Evolutionary conservation across 2,888 invertebrate species (phyloP), one percentile per base, ranked within the genome.

Genomic region (Entomobrya multifasciata): DNA sequence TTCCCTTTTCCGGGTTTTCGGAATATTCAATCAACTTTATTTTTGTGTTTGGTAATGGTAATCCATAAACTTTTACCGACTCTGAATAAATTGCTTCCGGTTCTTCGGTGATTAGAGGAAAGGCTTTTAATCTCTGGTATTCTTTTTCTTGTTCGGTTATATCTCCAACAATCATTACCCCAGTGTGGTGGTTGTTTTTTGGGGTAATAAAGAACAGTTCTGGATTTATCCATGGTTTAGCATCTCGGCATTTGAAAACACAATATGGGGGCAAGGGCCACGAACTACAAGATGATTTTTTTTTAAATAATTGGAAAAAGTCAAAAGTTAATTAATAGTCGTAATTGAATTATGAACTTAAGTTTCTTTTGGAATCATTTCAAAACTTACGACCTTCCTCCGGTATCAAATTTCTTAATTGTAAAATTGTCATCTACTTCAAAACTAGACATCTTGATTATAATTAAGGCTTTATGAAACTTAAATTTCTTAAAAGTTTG

Each of bases 191-290:
- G 6, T 27, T 62, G 13, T 57, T 3, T 27, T n/a, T 62, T 62
- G 27, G 17, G 15, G 44, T 4, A 47, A 52, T 20, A 17, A 22
- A 13, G 49, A 87, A 83, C 5, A 78, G 36, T 15, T 65, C 60
- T 6, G 87, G 87, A 17, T 72, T 60, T n/a, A 83, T 72, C 74
- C 74, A 87, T 0, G 87, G 87, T 8, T 47, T 79, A 13, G 79
- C 78, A 41, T 78, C 17, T 30, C 30, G 36, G 22, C 83, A 83
- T 55, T 13, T 70, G 47, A 87, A 87, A 15, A 87, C 84, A 22
- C 70, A 55, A 5, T 49, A 79, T 15, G 87, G 87, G 36, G 87
- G 87, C 11, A 87, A 65, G 6, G 87, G 87, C 83, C 83, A 87
- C 47, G 20, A 22, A 70, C 87, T 78, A 27, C 8, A 20, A 62